Base-by-base conservation (phyloP, 1,140 invertebrate species). In the Neuroterus valhalla region DNA sequence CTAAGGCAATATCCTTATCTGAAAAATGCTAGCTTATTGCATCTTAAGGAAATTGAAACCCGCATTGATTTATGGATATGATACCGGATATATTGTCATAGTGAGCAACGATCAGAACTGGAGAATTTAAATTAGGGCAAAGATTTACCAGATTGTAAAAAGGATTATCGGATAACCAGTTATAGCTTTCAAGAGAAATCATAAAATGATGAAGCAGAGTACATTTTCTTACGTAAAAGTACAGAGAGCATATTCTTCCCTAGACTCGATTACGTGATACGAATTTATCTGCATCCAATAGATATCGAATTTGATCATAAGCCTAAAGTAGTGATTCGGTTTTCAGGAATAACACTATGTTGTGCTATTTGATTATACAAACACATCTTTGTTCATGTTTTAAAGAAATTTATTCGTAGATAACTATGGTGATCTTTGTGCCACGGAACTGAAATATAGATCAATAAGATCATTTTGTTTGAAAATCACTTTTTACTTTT, bases 31-130 rank as follows among this genome's bases (percentile, higher is more conserved):
- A 38, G 31, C 31, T 38, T 5, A 38, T 8, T 38, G 6, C 31
- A 10, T 38, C 31, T 10, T 38, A 38, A 38, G 31, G 31, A 38
- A 38, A 38, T 8, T 8, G 8, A 38, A 10, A 5, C 10, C 31
- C 10, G 5, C 6, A 8, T 38, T 38, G 31, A 15, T 62, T 38
- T 31, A 62, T 31, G 55, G 31, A 62, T 31, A 62, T 38, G 14
- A 38, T 62, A 3, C 23, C 23, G 14, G 23, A 62, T 23, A 62
- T 62, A n/a, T 62, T 62, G 55, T 62, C 31, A 62, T 62, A 62
- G 55, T 26, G 55, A 11, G 55, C 55, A 62, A 62, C 55, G 55
- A 62, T 62, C 55, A 62, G 55, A 62, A 62, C 55, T 62, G 55
- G 55, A 62, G 31, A 62, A 62, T 62, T 23, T 62, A 62, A 62